A percentile compares a stretch with the other conserved stretches of the same genome.
phyloP scores from a whole-genome alignment of 2,888 invertebrate genomes.

The Pachymerium ferrugineum region DNA sequence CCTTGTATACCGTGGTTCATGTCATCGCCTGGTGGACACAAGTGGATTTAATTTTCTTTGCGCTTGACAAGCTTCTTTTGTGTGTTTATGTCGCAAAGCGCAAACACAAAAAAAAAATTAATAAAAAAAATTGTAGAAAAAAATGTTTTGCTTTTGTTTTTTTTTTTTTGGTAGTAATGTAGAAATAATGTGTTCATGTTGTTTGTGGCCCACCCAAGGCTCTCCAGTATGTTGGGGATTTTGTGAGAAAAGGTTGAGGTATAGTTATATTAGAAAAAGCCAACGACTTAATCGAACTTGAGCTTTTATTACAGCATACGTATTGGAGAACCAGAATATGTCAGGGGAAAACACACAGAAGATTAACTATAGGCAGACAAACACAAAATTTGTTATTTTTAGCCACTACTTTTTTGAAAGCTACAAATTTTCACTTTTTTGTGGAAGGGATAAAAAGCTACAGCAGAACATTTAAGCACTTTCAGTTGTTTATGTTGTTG shows the following conservation, averaged over 20 bases:
- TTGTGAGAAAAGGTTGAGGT: background rate
- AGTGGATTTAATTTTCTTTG: conserved; percentile 19
- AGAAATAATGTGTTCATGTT: too few species aligned
- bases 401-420: conserved; percentile 14
- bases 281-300: conserved; percentile 23
- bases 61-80: too few species aligned
- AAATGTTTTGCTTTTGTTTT: too few species aligned
- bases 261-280: conserved; percentile 16
- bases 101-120: too few species aligned
- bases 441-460: conserved; percentile 23
- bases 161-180: too few species aligned
- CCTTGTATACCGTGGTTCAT: background rate
- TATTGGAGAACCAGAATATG: conserved; percentile 30
- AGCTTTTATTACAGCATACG: conserved; percentile 31
- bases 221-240: background rate
- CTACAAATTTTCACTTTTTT: conserved; percentile 20
- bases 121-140: too few species aligned
- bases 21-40: background rate
- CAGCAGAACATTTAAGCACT: conserved; percentile 24
- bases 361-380: conserved; percentile 23
- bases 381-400: conserved; percentile 12
- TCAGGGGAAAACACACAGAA: conserved; percentile 18
- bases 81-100: too few species aligned
- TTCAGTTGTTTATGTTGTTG: conserved; percentile 27
- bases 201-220: background rate